Percentiles rank a stretch among this genome's conserved stretches.
Evolutionary conservation across 2,888 invertebrate genomes (phyloP).

Genomic region (Cheilosia vulpina): DNA sequence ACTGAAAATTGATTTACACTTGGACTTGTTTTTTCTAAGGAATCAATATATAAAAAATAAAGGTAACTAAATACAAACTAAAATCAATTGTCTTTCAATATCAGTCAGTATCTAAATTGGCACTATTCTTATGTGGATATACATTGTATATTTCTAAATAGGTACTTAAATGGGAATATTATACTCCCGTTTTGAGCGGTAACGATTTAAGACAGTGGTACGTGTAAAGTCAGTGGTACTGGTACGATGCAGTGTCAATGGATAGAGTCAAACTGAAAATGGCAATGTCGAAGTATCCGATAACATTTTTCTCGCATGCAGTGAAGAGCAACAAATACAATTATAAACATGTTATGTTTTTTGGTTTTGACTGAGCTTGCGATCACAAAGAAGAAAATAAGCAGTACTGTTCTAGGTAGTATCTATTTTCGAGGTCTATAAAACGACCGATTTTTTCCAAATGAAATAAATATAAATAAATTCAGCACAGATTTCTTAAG

Average conservation of each 20-base stretch:
- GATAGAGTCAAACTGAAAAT: no score
- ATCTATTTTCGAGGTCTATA: no score
- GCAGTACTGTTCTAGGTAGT: rapidly evolving
- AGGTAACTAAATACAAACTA: not conserved
- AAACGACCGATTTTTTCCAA: no score
- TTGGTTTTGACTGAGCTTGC: no score
- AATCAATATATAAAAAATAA: conserved; percentile 5
- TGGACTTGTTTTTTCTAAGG: conserved; percentile 10
- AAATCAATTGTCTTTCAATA: not conserved
- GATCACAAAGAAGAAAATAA: no score
- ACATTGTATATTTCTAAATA: not conserved
- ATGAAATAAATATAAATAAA: no score
- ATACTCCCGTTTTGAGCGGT: not conserved
- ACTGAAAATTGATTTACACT: not conserved
- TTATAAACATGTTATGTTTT: no score
- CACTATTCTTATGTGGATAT: conserved; percentile 13
- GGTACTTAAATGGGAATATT: not conserved
- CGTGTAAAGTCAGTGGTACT: conserved; percentile 5
- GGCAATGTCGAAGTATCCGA: no score
- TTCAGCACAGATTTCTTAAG: no score
- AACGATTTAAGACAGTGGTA: no score
- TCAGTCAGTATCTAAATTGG: conserved; percentile 4
- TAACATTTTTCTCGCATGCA: no score
- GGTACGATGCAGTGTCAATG: not conserved
- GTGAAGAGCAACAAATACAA: no score